Evolutionary conservation across 1,140 invertebrate species (phyloP), one percentile per base, ranked within the genome.

Genomic region (Aplysia californica): DNA sequence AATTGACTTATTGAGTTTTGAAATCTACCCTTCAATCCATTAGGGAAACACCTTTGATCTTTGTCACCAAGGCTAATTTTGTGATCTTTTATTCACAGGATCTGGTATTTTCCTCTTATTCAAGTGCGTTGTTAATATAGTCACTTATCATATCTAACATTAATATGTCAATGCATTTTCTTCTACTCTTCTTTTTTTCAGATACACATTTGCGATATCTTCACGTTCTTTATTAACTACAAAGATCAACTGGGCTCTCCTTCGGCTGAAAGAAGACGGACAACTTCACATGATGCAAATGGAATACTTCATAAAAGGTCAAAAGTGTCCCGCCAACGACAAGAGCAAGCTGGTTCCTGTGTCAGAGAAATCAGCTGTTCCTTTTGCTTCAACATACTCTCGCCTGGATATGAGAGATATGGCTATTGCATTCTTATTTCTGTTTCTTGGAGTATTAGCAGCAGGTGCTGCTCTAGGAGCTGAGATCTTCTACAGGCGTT

Each of bases 341-440:
- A 61, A 61, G 20, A 73, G 55, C 58, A 73, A 73, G 26, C 33
- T 73, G 15, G 70, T 73, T n/a, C 55, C 70, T 20, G 36, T n/a
- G n/a, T n/a, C n/a, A n/a, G n/a, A n/a, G n/a, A n/a, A n/a, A n/a
- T n/a, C n/a, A n/a, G n/a, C n/a, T n/a, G n/a, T n/a, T n/a, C n/a
- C n/a, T n/a, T n/a, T n/a, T n/a, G n/a, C n/a, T n/a, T n/a, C n/a
- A n/a, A n/a, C n/a, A n/a, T n/a, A 26, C 58, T 65, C 72, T 29
- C 64, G 72, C 31, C 29, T 75, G 39, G 61, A 75, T 39, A 75
- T 75, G 72, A 75, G 23, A n/a, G 72, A 75, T 29, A 75, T 75
- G 72, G 72, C 72, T 23, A 66, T 75, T 26, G 59, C 72, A 4
- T 75, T 75, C 31, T 61, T 75, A n/a, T 75, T 75, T 31, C 31